A percentile compares a stretch with the other conserved stretches of the same genome.
Evolutionary conservation across 2,888 invertebrate genomes (phyloP).

Genomic region (Lasioglossum pauxillum): DNA sequence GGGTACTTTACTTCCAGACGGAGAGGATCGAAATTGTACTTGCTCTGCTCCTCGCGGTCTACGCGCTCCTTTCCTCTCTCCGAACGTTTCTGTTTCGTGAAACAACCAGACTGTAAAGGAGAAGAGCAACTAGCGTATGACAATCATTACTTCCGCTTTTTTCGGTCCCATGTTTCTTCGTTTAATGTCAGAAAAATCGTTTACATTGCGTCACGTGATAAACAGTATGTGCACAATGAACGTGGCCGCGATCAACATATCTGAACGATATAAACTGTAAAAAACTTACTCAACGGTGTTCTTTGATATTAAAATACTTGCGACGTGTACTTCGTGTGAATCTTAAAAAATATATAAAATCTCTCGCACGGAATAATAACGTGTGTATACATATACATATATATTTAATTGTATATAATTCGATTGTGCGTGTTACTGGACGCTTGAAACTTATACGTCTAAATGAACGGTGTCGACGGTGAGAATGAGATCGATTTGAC

Average conservation of each 20-base stretch:
- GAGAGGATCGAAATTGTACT: slow-evolving; percentile 71
- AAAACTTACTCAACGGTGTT: slow-evolving; percentile 18
- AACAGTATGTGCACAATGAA: slow-evolving; percentile 23
- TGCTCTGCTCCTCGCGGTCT: slow-evolving; percentile 60
- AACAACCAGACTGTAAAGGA: background rate
- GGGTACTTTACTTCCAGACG: slow-evolving; percentile 74
- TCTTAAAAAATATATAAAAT: slow-evolving; percentile 41
- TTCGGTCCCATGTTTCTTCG: slow-evolving; percentile 42
- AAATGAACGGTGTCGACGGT: slow-evolving; percentile 39
- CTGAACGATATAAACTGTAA: background rate
- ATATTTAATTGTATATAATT: slow-evolving; percentile 23
- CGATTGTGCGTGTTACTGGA: slow-evolving; percentile 32
- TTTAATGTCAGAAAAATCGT: background rate
- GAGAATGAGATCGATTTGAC: slow-evolving; percentile 64
- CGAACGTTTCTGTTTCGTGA: slow-evolving; percentile 62
- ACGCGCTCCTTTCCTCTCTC: slow-evolving; percentile 67
- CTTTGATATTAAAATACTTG: slow-evolving; percentile 22
- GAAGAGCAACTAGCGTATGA: background rate
- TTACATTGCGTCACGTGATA: background rate
- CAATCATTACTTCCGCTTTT: slow-evolving; percentile 40
- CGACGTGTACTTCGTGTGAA: slow-evolving; percentile 22
- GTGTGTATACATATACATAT: slow-evolving; percentile 21
- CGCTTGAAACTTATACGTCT: slow-evolving; percentile 19
- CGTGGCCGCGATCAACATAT: slow-evolving; percentile 6
- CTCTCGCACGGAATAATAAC: slow-evolving; percentile 29